Percentiles rank a stretch among this genome's conserved stretches.
Evolutionary conservation across 1,140 invertebrate species (phyloP).

Genomic region (Whitmania pigra): DNA sequence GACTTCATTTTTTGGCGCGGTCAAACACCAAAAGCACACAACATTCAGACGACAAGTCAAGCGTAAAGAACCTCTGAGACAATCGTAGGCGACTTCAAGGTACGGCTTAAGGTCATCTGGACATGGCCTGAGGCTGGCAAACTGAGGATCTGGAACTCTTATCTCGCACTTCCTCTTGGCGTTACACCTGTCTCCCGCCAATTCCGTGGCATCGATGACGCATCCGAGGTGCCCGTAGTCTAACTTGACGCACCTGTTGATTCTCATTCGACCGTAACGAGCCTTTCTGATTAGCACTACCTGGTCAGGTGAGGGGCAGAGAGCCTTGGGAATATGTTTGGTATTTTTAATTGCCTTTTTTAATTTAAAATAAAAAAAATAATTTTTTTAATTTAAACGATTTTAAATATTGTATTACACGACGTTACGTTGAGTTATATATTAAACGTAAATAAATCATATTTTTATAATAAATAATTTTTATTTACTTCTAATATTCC

Average conservation of each 20-base stretch:
- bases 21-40: too few species aligned
- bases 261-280: conserved; percentile 21
- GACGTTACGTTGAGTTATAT: too few species aligned
- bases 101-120: conserved; percentile 26
- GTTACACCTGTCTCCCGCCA: conserved; percentile 18
- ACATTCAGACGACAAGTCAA: too few species aligned
- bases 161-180: conserved; percentile 21
- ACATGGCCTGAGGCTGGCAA: conserved; percentile 19
- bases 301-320: conserved; percentile 1
- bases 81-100: conserved; percentile 23
- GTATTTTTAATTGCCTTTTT: too few species aligned
- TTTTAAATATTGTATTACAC: too few species aligned
- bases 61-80: conserved; percentile 20
- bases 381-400: too few species aligned
- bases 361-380: too few species aligned
- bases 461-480: too few species aligned
- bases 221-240: conserved; percentile 24
- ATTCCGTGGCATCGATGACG: conserved; percentile 17
- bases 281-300: conserved; percentile 20
- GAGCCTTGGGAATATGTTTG: too few species aligned
- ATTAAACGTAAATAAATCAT: too few species aligned
- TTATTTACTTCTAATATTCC: too few species aligned
- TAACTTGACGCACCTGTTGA: conserved; percentile 16
- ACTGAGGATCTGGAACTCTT: conserved; percentile 18
- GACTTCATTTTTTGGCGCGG: too few species aligned